phyloP scores from a whole-genome alignment of 2,797 vertebrate genomes.

The Sebastes nivosus region DNA sequence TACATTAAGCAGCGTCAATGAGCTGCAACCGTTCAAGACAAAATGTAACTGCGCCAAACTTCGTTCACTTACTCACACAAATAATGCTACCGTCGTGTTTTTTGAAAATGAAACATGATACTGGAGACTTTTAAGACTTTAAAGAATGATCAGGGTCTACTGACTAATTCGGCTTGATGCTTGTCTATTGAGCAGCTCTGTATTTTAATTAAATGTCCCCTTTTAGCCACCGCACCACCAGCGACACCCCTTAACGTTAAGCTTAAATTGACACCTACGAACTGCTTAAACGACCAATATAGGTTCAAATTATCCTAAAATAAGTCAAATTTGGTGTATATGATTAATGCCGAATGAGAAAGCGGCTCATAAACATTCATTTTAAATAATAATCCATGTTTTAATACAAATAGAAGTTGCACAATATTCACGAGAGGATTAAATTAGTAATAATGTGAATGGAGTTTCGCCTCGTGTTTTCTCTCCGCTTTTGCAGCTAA shows the following conservation, averaged over 20 bases:
- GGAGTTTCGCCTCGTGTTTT: neutral
- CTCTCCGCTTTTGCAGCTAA: neutral
- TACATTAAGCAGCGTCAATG: neutral
- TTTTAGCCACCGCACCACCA: neutral
- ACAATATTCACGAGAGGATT: rapidly evolving
- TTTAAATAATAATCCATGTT: rapidly evolving
- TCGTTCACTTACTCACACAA: neutral
- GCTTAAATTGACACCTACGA: neutral
- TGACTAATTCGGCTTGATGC: neutral
- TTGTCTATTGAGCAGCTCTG: neutral
- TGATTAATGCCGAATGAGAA: neutral
- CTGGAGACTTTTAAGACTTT: rapidly evolving
- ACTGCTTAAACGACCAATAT: neutral
- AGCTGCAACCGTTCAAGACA: neutral
- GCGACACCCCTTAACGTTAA: neutral
- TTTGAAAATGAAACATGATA: neutral
- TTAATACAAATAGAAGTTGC: rapidly evolving
- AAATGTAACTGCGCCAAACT: neutral
- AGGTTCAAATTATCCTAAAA: neutral
- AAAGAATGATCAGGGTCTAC: rapidly evolving
- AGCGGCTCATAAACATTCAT: rapidly evolving
- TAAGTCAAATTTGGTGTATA: rapidly evolving
- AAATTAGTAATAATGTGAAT: neutral
- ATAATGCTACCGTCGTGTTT: rapidly evolving
- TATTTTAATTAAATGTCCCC: neutral